These are phyloP conservation scores for Ochropleura plecta DNA, from an alignment of 2,888 invertebrate species.

Conservation along the genomic window DNA sequence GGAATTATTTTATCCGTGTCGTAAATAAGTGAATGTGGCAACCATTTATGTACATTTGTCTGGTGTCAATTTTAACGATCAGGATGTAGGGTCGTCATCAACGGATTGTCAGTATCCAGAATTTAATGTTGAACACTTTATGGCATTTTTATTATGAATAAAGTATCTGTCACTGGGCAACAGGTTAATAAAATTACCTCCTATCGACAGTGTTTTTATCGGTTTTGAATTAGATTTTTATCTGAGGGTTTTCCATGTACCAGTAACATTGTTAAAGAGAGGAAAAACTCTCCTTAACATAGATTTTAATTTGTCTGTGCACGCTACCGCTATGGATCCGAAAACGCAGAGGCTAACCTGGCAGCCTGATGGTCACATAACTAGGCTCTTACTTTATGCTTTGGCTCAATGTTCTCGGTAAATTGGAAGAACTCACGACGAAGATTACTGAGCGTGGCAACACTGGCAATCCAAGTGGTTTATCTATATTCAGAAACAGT, in stretches of 20 bases:
- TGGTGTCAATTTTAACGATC: slow-evolving; percentile 11
- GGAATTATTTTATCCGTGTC: not conserved
- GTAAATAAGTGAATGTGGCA: slow-evolving; percentile 11
- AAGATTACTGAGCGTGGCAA: slow-evolving; percentile 31
- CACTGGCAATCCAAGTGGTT: slow-evolving; percentile 24
- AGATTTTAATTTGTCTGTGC: slow-evolving; percentile 18
- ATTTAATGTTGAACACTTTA: slow-evolving; percentile 32
- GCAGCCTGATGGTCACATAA: too few relatives aligned
- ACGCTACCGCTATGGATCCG: too few relatives aligned
- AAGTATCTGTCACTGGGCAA: slow-evolving; percentile 43
- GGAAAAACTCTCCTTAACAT: slow-evolving; percentile 23
- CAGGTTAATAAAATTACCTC: slow-evolving; percentile 19
- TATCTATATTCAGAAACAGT: slow-evolving; percentile 4
- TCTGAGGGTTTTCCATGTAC: slow-evolving; percentile 13
- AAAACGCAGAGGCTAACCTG: too few relatives aligned
- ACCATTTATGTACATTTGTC: slow-evolving; percentile 1
- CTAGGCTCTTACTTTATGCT: too few relatives aligned
- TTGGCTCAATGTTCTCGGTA: slow-evolving; percentile 20
- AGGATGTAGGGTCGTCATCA: not conserved
- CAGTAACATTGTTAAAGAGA: not conserved
- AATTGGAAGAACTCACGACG: slow-evolving; percentile 34
- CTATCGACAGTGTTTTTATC: not conserved
- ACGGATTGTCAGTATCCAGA: not conserved
- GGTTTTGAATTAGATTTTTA: slow-evolving; percentile 5
- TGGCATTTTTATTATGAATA: slow-evolving; percentile 19